These are phyloP conservation scores for Gymnocypris eckloni DNA, from an alignment of 2,797 vertebrate species.

Conservation along the genomic window DNA sequence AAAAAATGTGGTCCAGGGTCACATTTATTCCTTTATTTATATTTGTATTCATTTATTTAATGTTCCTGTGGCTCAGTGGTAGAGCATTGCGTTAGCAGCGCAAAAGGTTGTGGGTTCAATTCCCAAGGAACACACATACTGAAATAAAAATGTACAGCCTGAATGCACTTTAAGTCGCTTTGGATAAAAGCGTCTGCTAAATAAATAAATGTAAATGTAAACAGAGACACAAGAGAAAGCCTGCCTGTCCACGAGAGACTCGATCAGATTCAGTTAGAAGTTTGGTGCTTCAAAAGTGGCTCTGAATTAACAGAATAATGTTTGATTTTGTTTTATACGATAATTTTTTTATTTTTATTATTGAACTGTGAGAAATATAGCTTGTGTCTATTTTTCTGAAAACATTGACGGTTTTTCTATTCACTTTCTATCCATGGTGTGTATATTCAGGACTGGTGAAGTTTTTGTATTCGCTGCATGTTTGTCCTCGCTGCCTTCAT, in stretches of 20 bases:
- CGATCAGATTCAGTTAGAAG: not conserved
- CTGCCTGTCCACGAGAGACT: not conserved
- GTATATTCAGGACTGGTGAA: slow-evolving; percentile 6
- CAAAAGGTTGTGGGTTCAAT: no score
- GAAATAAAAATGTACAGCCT: no score
- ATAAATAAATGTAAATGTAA: not conserved
- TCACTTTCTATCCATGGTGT: not conserved
- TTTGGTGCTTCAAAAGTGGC: not conserved
- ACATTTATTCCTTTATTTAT: no score
- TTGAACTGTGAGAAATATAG: not conserved
- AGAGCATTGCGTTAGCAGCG: no score
- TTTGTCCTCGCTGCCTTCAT: slow-evolving; percentile 11
- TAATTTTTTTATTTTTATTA: not conserved
- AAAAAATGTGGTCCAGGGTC: no score
- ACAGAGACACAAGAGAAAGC: not conserved
- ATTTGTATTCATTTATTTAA: no score
- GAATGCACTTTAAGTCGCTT: no score
- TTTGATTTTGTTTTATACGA: not conserved
- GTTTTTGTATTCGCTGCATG: slow-evolving; percentile 34
- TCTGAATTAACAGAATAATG: not conserved
- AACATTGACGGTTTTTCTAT: not conserved
- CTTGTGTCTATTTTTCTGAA: not conserved
- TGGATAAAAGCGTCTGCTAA: not conserved
- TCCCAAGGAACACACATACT: no score
- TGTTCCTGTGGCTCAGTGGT: no score